Evolutionary conservation across 1,140 invertebrate species (phyloP).

Genomic region (Wiebesia pumilae): DNA sequence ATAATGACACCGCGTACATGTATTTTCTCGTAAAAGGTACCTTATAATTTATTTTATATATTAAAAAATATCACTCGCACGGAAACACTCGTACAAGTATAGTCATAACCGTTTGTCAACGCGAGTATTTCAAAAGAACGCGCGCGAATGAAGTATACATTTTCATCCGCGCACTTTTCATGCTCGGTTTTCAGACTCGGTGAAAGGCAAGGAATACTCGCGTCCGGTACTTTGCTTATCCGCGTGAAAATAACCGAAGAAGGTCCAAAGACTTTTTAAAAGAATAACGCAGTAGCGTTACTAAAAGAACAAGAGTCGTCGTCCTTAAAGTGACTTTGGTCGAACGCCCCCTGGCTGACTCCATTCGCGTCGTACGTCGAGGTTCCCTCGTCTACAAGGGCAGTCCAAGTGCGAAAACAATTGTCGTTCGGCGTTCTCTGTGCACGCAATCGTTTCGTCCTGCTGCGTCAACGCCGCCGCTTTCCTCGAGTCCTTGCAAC

Average conservation of each 20-base stretch:
- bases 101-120: not conserved
- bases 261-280: no score
- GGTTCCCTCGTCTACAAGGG: no score
- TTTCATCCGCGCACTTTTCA: slow-evolving; percentile 14
- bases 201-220: not conserved
- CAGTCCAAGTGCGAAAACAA: no score
- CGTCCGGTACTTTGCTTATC: not conserved
- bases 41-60: not conserved
- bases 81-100: not conserved
- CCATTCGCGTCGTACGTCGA: no score
- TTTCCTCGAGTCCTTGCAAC: no score
- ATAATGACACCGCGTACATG: not conserved
- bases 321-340: no score
- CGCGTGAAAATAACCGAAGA: not conserved
- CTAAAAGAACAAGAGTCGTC: no score
- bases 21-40: not conserved
- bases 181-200: not conserved
- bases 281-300: no score
- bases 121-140: not conserved
- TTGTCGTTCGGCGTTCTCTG: no score
- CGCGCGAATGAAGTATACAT: not conserved
- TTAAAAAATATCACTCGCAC: not conserved
- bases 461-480: no score
- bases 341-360: no score
- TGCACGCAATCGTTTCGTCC: no score